Evolutionary conservation across 2,113 vertebrate species (phyloP).

Genomic region (Bungarus multicinctus): DNA sequence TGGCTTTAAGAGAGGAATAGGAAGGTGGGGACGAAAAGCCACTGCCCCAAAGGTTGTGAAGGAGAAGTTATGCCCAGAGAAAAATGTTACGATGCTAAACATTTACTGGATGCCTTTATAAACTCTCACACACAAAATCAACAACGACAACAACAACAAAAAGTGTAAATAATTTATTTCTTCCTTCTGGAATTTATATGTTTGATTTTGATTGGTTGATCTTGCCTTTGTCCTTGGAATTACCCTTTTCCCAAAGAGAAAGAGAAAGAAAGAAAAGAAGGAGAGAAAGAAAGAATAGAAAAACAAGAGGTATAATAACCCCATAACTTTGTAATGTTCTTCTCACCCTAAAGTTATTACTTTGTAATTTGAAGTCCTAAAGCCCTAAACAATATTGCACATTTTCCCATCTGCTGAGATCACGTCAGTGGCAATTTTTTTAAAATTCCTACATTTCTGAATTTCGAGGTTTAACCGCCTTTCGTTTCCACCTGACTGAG

Average conservation of each 20-base stretch:
- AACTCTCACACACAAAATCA: not conserved
- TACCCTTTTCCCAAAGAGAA: constrained; percentile 48
- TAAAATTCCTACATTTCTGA: constrained; percentile 71
- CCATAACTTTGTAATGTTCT: not conserved
- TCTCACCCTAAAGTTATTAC: constrained; percentile 24
- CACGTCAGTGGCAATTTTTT: constrained; percentile 76
- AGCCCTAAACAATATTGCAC: constrained; percentile 40
- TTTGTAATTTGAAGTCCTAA: constrained; percentile 51
- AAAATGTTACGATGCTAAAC: constrained; percentile 59
- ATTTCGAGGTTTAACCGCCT: constrained; percentile 64
- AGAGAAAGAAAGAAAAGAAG: not conserved
- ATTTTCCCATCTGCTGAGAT: constrained; percentile 75
- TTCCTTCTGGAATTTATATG: constrained; percentile 58
- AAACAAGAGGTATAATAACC: not conserved
- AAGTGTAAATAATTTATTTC: constrained; percentile 68
- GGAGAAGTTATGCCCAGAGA: constrained; percentile 47
- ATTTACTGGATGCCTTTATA: constrained; percentile 65
- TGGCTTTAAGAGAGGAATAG: constrained; percentile 17
- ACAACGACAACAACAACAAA: not conserved
- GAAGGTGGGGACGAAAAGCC: not conserved
- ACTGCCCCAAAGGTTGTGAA: constrained; percentile 54
- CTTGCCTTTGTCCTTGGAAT: constrained; percentile 57
- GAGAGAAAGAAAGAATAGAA: not conserved
- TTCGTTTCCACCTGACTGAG: constrained; percentile 76
- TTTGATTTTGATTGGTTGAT: constrained; percentile 29